These are phyloP conservation scores for Tauraco erythrolophus DNA, from an alignment of 2,113 vertebrate genomes.

Conservation along the genomic window DNA sequence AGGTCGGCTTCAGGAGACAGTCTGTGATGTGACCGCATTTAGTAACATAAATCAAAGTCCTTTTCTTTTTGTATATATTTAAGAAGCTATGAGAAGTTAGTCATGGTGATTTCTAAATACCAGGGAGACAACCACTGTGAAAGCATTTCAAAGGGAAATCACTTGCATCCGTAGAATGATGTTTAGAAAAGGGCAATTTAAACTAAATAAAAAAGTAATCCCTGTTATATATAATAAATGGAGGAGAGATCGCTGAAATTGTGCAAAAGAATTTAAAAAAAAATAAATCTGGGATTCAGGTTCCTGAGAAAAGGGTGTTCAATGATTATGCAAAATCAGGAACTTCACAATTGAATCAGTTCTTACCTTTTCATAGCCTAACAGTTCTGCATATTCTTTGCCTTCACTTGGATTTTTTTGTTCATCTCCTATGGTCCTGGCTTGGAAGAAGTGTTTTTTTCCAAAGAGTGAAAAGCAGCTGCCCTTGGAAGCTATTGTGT, in stretches of 20 bases:
- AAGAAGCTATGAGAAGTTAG: neutral
- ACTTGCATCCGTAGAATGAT: neutral
- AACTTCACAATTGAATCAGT: neutral
- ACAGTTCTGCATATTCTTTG: neutral
- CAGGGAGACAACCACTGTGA: neutral
- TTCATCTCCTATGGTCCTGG: neutral
- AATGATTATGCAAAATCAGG: neutral
- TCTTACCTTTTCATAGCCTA: neutral
- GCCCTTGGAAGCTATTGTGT: conserved; percentile 19
- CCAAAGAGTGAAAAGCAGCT: conserved; percentile 22
- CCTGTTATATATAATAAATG: neutral
- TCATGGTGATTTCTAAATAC: conserved; percentile 4
- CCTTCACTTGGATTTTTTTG: neutral
- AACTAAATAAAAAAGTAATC: neutral
- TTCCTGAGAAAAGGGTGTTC: neutral
- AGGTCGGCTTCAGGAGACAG: conserved; percentile 19
- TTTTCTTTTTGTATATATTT: neutral
- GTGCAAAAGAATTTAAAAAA: neutral
- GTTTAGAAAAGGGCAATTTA: conserved; percentile 19
- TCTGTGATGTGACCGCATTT: conserved; percentile 5
- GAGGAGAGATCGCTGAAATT: neutral
- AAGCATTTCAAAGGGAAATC: neutral
- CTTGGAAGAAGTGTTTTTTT: neutral
- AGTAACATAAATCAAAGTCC: conserved; percentile 2
- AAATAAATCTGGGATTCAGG: neutral